Evolutionary conservation across 1,140 invertebrate genomes (phyloP), one percentile per base, ranked within the genome.

Genomic region (Ephestia elutella): DNA sequence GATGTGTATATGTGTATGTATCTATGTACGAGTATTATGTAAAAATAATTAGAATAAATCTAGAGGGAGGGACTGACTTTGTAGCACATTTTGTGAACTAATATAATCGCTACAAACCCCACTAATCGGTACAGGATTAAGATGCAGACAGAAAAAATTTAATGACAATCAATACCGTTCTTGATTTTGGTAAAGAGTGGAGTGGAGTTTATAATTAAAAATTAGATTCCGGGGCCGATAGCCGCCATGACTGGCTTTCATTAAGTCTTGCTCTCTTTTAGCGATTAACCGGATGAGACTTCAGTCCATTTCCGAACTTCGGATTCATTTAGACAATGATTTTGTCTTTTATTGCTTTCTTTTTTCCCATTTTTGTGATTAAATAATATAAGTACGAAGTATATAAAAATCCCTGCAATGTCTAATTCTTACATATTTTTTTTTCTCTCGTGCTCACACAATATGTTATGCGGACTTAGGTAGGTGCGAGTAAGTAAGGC

Each of bases 181-280:
- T 10, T 1, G 38, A 44, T 44, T 44, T 44, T 44, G 5, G 30
- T 7, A 32, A 32, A 3, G 38, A 44, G n/a, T n/a, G n/a, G n/a
- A n/a, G n/a, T 44, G 38, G 38, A 44, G 38, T 44, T n/a, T 44
- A 44, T 44, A 44, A 44, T 44, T 44, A 44, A 44, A 44, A 44
- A 44, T 38, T n/a, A 44, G 38, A 44, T 44, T 1, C 15, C n/a
- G 38, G 38, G 2, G 1, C 38, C 5, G 38, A 44, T 44, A 44
- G 5, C 38, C 38, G 38, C 13, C 7, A 44, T 17, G 38, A 44
- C 38, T 44, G 38, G 38, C 38, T 2, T 44, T 44, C 38, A 44
- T 44, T 44, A 44, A 44, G 38, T 44, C n/a, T 13, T 44, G 30
- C 30, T 7, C 32, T 44, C 38, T 44, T 44, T 3, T 9, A 13